phyloP scores from a whole-genome alignment of 2,113 vertebrate genomes.

The Herpetotheres cachinnans region DNA sequence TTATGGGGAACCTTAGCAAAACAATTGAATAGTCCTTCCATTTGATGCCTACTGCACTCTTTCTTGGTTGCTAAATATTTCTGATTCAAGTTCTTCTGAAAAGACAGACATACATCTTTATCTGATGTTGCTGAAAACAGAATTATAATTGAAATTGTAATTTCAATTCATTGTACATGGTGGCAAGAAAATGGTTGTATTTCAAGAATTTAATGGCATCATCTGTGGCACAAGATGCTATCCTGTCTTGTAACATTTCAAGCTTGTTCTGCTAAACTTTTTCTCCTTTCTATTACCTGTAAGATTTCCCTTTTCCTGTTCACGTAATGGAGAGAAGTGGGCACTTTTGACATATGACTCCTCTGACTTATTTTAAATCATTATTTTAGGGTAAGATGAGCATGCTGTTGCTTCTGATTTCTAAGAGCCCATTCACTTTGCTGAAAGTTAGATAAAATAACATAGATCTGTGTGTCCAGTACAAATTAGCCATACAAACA shows the following conservation, averaged over 20 bases:
- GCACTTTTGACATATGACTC: not conserved
- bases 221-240: not conserved
- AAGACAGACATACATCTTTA: not conserved
- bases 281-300: not conserved
- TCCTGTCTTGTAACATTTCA: not conserved
- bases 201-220: not conserved
- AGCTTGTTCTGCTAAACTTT: not conserved
- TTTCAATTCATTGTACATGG: not conserved
- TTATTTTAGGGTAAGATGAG: not conserved
- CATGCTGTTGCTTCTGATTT: not conserved
- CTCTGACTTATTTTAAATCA: not conserved
- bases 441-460: not conserved
- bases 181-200: not conserved
- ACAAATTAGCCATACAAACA: not conserved
- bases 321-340: not conserved
- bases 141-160: not conserved
- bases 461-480: not conserved
- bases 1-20: not conserved
- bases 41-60: not conserved
- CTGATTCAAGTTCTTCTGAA: not conserved
- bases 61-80: not conserved
- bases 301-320: not conserved
- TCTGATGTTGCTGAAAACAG: not conserved
- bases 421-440: not conserved
- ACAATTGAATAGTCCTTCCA: not conserved